phyloP scores from a whole-genome alignment of 2,888 invertebrate genomes.

The Nasonia oneida region DNA sequence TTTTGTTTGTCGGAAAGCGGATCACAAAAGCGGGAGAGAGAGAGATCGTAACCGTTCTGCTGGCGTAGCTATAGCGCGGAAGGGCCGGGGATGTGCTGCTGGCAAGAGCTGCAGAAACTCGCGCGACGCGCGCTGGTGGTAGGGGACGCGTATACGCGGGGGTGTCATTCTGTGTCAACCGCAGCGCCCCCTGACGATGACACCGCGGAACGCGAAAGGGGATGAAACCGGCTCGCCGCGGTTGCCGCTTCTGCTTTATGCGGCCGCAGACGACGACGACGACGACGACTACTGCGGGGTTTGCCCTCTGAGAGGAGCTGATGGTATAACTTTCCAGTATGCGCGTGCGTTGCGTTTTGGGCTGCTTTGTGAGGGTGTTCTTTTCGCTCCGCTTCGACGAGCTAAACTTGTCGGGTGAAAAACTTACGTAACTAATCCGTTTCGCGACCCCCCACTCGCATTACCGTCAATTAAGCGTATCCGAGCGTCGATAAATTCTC shows the following conservation, averaged over 20 bases:
- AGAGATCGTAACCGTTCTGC: not conserved
- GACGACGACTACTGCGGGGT: not conserved
- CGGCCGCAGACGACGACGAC: not conserved
- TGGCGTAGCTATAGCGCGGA: not conserved
- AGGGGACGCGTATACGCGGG: slow-evolving; percentile 60
- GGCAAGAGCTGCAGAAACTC: slow-evolving; percentile 36
- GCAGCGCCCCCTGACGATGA: slow-evolving; percentile 79
- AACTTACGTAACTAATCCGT: slow-evolving; percentile 22
- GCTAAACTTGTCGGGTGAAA: no score
- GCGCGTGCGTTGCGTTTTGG: not conserved
- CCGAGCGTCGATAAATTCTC: not conserved
- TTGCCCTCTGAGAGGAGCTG: not conserved
- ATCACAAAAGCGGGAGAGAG: slow-evolving; percentile 41
- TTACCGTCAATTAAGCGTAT: not conserved
- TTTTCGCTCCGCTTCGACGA: not conserved
- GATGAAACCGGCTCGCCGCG: slow-evolving; percentile 72
- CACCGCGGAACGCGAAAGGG: slow-evolving; percentile 77
- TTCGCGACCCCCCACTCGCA: not conserved
- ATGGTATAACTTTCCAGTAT: no score
- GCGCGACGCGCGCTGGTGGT: slow-evolving; percentile 11
- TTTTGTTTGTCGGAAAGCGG: slow-evolving; percentile 73
- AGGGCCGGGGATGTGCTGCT: slow-evolving; percentile 32
- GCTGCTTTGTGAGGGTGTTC: not conserved
- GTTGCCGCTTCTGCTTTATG: slow-evolving; percentile 51
- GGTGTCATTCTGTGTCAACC: slow-evolving; percentile 78